Evolutionary conservation across 2,888 invertebrate species (phyloP).

Genomic region (Lepidocyrtinus sp.): DNA sequence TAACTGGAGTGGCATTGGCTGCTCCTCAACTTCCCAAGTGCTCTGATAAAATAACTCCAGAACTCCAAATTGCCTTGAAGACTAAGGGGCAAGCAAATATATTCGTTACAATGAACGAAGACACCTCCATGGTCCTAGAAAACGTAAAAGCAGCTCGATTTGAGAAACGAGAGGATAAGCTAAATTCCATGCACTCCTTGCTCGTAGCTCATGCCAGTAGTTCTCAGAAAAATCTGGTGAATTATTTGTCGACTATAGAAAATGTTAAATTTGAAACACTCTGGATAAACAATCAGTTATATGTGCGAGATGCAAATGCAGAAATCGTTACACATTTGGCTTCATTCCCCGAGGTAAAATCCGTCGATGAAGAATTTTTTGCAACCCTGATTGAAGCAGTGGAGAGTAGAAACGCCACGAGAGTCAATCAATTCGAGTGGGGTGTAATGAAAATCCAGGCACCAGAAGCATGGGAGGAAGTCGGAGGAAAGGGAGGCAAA

Average conservation of each 20-base stretch:
- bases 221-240: background rate
- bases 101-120: background rate
- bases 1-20: background rate
- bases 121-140: background rate
- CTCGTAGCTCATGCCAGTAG: background rate
- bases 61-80: background rate
- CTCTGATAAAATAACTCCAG: background rate
- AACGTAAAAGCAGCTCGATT: background rate
- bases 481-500: background rate
- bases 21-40: background rate
- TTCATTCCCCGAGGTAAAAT: background rate
- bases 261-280: background rate
- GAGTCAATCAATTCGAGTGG: too few relatives aligned
- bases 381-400: background rate
- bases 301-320: background rate
- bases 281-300: background rate
- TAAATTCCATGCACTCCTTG: background rate
- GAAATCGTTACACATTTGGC: background rate
- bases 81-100: background rate
- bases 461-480: constrained; percentile 33
- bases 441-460: constrained; percentile 36
- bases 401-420: background rate
- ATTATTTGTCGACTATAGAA: background rate
- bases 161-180: background rate
- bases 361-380: background rate